Base-by-base conservation (phyloP, 2,113 vertebrate species). In the Dipodomys merriami region DNA sequence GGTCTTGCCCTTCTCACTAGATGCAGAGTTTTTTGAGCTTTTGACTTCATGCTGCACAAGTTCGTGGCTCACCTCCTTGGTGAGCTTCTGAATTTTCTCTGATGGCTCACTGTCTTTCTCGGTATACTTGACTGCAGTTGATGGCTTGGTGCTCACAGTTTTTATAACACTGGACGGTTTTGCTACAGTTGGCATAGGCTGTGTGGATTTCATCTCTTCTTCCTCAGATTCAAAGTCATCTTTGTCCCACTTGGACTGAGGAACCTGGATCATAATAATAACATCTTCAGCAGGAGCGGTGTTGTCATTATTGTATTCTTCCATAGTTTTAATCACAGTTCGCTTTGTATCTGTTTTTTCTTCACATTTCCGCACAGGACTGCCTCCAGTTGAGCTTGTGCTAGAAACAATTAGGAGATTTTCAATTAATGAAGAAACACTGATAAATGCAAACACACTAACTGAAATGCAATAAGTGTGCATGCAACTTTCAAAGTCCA, bases 221-320 rank as follows among this genome's bases (percentile, higher is more conserved):
- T 99, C 98, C 10, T 98, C 98, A 11, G 98, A 98, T 83, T 99
- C 99, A 29, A 98, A 99, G 90, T 99, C 99, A 85, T 99, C 98
- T 95, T 98, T 99, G 90, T 99, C 98, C 98, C 98, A 99, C 94
- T 98, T 99, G 78, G 98, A 99, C 64, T 97, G 98, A 92, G 98
- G 98, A 74, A 99, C 98, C 96, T 99, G 98, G 94, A 99, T 97
- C 98, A 98, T 98, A 77, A 99, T 99, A 49, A 99, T 99, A 90
- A 99, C 98, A 3, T 98, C 99, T 93, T 99, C 98, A 9, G 98
- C 97, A 35, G 98, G 98, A 33, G 98, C 97, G 18, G 98, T 98
- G 80, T 97, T 98, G 88, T 98, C 98, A 1, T 98, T 99, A 79
- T 98, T 98, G 80, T 98, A 98, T 67, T 99, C 98, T 94, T 99